Evolutionary conservation across 2,113 vertebrate genomes (phyloP), one percentile per base, ranked within the genome.

Genomic region (Anhinga anhinga): DNA sequence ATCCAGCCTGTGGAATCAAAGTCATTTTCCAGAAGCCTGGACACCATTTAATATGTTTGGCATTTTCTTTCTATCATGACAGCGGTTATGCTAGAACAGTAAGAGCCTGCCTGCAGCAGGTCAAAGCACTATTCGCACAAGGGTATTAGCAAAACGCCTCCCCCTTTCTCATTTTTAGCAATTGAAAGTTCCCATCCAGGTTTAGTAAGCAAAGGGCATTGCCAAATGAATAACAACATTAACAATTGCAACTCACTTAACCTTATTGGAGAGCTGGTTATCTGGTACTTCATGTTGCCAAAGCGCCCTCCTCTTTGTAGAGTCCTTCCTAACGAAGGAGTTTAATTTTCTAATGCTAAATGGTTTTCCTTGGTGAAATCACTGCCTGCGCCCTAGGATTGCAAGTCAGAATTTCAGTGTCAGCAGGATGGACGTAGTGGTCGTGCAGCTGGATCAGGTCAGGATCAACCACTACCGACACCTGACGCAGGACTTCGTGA

Each of bases 401-500:
- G 17, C 0, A 0, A 65, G 45, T 27, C 63, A 83, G 78, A 19
- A 83, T 53, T 81, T 72, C 25, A 0, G 3, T 2, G 0, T 4
- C 23, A 2, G 3, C 5, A 1, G 1, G 10, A 30, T 34, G 32
- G 0, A 47, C 0, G 15, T 67, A 20, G 0, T 3, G 2, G 23
- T 25, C 6, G 5, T 49, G 38, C 10, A 85, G n/a, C 36, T 80
- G 86, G 5, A 71, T 13, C 2, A 5, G 9, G 9, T 1, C 26
- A 8, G 0, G 9, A 16, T 47, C 3, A 0, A 2, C 19, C 0
- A 0, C 2, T 58, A 0, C 15, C 17, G 3, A 12, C 0, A 0
- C 3, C 3, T 13, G 15, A n/a, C 0, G 2, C 0, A 0, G 5
- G 0, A 8, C 1, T 59, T 72, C 0, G 0, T 36, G 23, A 1